Evolutionary conservation across 2,797 vertebrate species (phyloP), one percentile per base, ranked within the genome.

Genomic region (Lemur catta): DNA sequence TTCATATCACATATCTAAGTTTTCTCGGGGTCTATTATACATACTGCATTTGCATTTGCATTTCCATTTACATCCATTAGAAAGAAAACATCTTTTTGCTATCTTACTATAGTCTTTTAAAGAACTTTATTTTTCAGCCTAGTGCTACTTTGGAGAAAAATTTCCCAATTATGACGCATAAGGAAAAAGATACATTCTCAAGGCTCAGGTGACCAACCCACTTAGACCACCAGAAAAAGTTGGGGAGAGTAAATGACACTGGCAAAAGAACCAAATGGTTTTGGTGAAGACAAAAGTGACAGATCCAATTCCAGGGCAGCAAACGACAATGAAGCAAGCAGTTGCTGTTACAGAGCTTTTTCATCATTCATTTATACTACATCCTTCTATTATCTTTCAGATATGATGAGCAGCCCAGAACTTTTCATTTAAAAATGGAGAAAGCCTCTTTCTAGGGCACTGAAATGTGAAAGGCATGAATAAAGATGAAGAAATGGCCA

Each of bases 41-140:
- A 89, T 0, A 69, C n/a, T 82, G 18, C 59, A 63, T 88, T 97
- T 97, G 82, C 87, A 97, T 97, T 97, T 97, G 41, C 80, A 52
- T 88, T 97, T 97, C 80, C 87, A 97, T 97, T 97, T 97, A 41
- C 84, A 98, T 75, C 76, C 97, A 96, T 93, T 96, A 94, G 46
- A 67, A 26, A 93, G 20, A 91, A 97, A 96, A 94, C 4, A 4
- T 6, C 72, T 93, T 87, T 88, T 96, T 96, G 82, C 93, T 96
- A 96, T 92, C 96, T 97, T 95, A 96, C 86, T 80, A 80, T 94
- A 94, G 91, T 46, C 86, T 93, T 96, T 93, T 76, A 55, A 93
- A 98, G 79, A 90, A 89, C 48, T 79, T 88, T 78, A 72, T 93
- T 94, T 28, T 97, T 97, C 97, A 96, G 69, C 81, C 93, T 41